Conservation (phyloP, 2,888 invertebrate genomes). For the Stenolophus ochropezus region DNA sequence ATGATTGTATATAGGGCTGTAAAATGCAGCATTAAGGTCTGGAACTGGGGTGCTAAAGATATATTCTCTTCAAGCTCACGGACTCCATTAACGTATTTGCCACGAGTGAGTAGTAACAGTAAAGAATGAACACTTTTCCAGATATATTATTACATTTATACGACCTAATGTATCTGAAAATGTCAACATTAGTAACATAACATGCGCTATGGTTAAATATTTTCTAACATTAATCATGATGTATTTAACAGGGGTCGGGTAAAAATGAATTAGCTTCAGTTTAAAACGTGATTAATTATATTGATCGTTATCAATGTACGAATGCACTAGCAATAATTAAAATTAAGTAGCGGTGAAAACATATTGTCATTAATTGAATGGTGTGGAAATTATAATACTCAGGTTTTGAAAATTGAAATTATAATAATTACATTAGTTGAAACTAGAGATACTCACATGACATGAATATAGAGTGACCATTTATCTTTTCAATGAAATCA, state of each 20-base stretch:
- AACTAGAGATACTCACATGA: neutral
- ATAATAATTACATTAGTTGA: neutral
- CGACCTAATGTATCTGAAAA: conserved; percentile 51
- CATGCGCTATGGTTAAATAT: neutral
- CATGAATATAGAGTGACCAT: too few species aligned
- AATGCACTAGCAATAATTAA: neutral
- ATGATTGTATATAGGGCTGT: neutral
- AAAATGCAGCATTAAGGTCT: neutral
- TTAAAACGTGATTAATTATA: neutral
- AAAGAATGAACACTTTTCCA: conserved; percentile 54
- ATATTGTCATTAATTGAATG: neutral
- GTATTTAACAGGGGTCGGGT: neutral
- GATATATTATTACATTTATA: conserved; percentile 58
- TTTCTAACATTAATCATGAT: neutral
- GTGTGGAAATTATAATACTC: neutral
- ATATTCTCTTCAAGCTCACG: conserved; percentile 13
- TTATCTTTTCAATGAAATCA: too few species aligned
- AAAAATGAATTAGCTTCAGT: neutral
- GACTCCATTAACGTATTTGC: conserved; percentile 57
- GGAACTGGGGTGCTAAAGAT: conserved; percentile 5
- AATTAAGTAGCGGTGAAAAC: neutral
- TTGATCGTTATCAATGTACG: neutral
- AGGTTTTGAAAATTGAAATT: neutral
- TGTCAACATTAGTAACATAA: conserved; percentile 41
- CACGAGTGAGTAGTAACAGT: conserved; percentile 51